These are phyloP conservation scores for Mesorhabditis sp. DNA, from an alignment of 2,888 invertebrate species.

Conservation along the genomic window DNA sequence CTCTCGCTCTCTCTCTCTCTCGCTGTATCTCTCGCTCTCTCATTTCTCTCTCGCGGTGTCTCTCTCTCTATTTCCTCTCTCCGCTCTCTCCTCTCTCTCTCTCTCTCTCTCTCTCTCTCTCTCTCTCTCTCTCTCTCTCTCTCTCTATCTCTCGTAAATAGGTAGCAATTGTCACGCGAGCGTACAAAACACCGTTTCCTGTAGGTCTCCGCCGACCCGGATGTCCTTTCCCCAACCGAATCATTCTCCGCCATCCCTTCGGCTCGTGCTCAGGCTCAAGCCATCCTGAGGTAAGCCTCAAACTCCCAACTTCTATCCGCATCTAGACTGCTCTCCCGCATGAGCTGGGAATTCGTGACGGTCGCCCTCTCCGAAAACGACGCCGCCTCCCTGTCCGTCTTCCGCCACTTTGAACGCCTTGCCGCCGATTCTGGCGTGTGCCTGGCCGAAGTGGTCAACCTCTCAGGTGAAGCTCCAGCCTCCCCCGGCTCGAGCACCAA, in stretches of 20 bases:
- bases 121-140: too few relatives aligned
- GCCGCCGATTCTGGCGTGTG: constrained; percentile 46
- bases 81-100: too few relatives aligned
- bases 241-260: constrained; percentile 42
- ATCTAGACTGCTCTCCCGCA: constrained; percentile 34
- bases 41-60: too few relatives aligned
- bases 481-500: constrained; percentile 35
- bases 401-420: constrained; percentile 46
- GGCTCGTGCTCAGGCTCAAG: constrained; percentile 39
- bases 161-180: too few relatives aligned
- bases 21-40: too few relatives aligned
- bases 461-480: constrained; percentile 17
- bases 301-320: not conserved
- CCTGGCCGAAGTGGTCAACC: constrained; percentile 43
- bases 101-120: too few relatives aligned
- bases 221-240: constrained; percentile 7
- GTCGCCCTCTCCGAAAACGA: constrained; percentile 44
- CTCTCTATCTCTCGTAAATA: too few relatives aligned
- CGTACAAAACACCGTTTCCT: not conserved
- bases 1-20: too few relatives aligned
- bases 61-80: too few relatives aligned
- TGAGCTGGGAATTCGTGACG: constrained; percentile 52
- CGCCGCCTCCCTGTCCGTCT: constrained; percentile 38
- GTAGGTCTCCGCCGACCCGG: constrained; percentile 7
- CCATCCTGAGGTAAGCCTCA: constrained; percentile 30